These are phyloP conservation scores for Otocyon megalotis DNA, from an alignment of 2,113 vertebrate genomes.

Conservation along the genomic window DNA sequence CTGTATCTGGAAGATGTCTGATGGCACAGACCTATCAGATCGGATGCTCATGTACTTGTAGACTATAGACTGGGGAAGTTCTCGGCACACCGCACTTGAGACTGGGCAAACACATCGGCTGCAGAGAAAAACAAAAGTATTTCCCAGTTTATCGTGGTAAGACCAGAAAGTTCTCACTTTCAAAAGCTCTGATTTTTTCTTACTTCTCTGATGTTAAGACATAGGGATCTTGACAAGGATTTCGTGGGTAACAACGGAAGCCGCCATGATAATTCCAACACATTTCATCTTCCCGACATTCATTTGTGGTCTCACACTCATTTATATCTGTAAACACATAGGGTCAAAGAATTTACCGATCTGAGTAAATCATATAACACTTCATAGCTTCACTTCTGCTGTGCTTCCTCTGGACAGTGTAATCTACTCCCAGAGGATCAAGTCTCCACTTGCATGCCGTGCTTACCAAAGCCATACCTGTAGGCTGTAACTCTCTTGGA, in stretches of 20 bases:
- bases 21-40: slow-evolving; percentile 94
- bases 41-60: slow-evolving; percentile 99
- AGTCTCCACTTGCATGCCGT: not conserved
- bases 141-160: slow-evolving; percentile 12
- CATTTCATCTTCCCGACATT: slow-evolving; percentile 96
- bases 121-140: slow-evolving; percentile 74
- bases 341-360: slow-evolving; percentile 39
- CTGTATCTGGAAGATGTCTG: slow-evolving; percentile 99
- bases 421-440: not conserved
- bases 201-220: slow-evolving; percentile 95
- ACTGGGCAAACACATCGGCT: slow-evolving; percentile 96
- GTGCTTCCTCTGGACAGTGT: not conserved
- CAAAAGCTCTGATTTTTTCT: slow-evolving; percentile 79
- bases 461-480: not conserved
- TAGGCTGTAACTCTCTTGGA: not conserved
- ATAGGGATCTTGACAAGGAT: slow-evolving; percentile 97
- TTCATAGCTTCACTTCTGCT: not conserved
- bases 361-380: not conserved
- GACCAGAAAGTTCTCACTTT: slow-evolving; percentile 5
- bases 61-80: slow-evolving; percentile 94
- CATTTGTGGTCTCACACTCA: slow-evolving; percentile 95
- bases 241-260: slow-evolving; percentile 96
- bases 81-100: slow-evolving; percentile 90
- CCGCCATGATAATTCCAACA: slow-evolving; percentile 98
- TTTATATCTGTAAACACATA: slow-evolving; percentile 92